phyloP scores from a whole-genome alignment of 2,888 invertebrate species.

The Ormia ochracea region DNA sequence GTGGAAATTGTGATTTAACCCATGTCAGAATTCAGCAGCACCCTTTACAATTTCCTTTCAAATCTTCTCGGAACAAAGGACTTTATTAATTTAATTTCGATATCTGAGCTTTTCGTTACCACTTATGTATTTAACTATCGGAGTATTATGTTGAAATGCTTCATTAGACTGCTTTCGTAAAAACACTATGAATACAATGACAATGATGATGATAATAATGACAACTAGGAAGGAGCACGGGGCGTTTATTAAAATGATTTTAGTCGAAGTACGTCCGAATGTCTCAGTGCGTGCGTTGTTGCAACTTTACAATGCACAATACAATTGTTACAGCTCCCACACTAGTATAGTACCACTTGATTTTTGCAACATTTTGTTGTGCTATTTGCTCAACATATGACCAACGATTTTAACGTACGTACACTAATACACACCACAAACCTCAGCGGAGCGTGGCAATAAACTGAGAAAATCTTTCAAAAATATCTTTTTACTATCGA shows the following conservation, averaged over 20 bases:
- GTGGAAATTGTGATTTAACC: no score
- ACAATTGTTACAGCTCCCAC: conserved; percentile 25
- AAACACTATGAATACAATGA: conserved; percentile 12
- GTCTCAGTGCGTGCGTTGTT: conserved; percentile 1
- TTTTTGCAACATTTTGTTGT: background rate
- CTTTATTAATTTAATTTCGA: no score
- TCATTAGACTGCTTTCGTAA: background rate
- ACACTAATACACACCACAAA: conserved; percentile 66
- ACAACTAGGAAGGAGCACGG: conserved; percentile 42
- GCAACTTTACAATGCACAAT: conserved; percentile 28
- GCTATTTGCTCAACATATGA: conserved; percentile 40
- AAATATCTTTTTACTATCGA: conserved; percentile 63
- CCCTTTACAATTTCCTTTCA: no score
- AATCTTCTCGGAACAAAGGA: no score
- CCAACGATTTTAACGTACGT: conserved; percentile 55
- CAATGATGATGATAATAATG: conserved; percentile 35
- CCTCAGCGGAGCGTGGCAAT: conserved; percentile 74
- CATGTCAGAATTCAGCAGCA: no score
- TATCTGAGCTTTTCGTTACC: no score
- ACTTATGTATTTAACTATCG: no score
- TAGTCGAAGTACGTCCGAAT: background rate
- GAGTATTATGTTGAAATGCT: background rate
- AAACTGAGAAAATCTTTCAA: conserved; percentile 65
- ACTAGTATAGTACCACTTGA: background rate
- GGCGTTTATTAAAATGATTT: conserved; percentile 28